Conservation (phyloP, 2,888 invertebrate genomes). For the Heterodera filipjevi region DNA sequence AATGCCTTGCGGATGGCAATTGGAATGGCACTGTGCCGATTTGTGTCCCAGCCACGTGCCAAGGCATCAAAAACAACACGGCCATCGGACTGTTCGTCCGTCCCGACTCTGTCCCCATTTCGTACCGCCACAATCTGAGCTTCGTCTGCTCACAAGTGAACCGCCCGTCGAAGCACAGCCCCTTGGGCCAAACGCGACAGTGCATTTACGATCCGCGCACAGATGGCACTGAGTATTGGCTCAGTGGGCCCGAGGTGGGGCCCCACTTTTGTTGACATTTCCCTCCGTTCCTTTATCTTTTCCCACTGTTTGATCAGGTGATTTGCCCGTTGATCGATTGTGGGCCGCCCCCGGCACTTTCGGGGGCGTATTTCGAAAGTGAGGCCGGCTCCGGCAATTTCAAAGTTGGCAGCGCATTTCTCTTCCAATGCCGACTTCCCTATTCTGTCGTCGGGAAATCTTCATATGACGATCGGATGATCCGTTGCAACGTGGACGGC, state of each 20-base stretch:
- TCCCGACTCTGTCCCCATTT: conserved; percentile 53
- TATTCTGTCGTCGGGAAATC: conserved; percentile 91
- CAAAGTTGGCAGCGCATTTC: conserved; percentile 79
- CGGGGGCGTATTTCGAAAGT: conserved; percentile 79
- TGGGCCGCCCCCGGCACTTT: conserved; percentile 81
- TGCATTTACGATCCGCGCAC: conserved; percentile 91
- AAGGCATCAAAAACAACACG: conserved; percentile 59
- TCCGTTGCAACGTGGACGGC: conserved; percentile 84
- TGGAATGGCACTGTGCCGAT: conserved; percentile 93
- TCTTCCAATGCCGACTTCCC: conserved; percentile 80
- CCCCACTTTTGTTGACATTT: background rate
- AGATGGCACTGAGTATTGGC: conserved; percentile 66
- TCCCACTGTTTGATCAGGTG: background rate
- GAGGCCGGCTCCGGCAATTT: conserved; percentile 71
- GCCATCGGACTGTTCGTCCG: conserved; percentile 60
- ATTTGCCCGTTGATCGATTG: conserved; percentile 76
- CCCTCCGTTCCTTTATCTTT: background rate
- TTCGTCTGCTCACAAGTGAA: conserved; percentile 60
- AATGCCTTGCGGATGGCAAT: conserved; percentile 84
- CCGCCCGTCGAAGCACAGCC: conserved; percentile 70
- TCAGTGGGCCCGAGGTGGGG: conserved; percentile 58
- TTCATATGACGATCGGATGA: conserved; percentile 85
- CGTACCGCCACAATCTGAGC: conserved; percentile 62
- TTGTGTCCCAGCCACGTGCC: conserved; percentile 75
- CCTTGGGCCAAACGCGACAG: conserved; percentile 84